Base-by-base conservation (phyloP, 2,113 vertebrate species). In the Macaca mulatta region DNA sequence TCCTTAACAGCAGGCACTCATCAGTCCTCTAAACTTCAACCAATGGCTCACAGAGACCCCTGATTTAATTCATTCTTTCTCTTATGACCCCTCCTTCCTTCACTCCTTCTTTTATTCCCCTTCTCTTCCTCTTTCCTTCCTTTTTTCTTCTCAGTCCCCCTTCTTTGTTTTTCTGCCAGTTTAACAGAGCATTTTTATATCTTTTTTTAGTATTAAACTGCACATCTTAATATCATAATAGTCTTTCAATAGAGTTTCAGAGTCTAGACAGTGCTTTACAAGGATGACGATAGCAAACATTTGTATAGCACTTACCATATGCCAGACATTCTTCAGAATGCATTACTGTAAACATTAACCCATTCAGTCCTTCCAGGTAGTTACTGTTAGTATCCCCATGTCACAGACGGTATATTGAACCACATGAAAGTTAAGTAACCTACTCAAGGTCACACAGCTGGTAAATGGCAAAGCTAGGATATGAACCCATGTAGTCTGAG, bases 171-270 rank as follows among this genome's bases (percentile, higher is more conserved):
- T 23, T 9, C 6, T 93, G 3, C 17, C 13, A 81, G 5, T 83
- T 97, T 89, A 69, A 70, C n/a, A 75, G 35, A 90, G 35, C 55
- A 25, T 69, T 67, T 81, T 80, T 77, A 27, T 23, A 86, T 7
- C 1, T 13, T 38, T 55, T n/a, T 48, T 74, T n/a, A 2, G 11
- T 77, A 85, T 82, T 78, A 86, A 93, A 75, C 1, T 59, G 27
- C 1, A 17, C 8, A 67, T 45, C 94, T 80, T 80, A 64, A 32
- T 88, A 32, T 84, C 8, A 45, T 79, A 11, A 6, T n/a, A 20
- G 30, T 23, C 6, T 81, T 79, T 84, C 64, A 38, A 0, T 22
- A n/a, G 8, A 6, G 32, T 35, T 40, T 77, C 38, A n/a, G 1
- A 38, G 38, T 48, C 35, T 57, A 93, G 25, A 78, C 52, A 75